Base-by-base conservation (phyloP, 2,888 invertebrate genomes). In the Drosophila infuscata region DNA sequence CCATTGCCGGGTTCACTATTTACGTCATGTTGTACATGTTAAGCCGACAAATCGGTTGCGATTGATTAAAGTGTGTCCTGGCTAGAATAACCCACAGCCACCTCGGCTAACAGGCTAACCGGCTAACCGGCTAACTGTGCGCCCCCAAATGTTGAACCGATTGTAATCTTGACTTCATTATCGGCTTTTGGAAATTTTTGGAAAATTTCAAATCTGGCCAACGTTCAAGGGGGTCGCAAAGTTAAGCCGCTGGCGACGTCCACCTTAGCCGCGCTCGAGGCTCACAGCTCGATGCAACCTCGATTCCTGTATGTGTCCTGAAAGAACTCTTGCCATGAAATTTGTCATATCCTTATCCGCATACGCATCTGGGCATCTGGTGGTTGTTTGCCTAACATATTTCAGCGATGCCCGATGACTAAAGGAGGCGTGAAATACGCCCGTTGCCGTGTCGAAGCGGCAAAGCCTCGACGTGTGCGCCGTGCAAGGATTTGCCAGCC, bases 31-130 rank as follows among this genome's bases (percentile, higher is more conserved):
- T 81, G 90, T 89, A 91, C 89, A 92, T 90, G 91, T 87, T 92
- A 92, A 92, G 91, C 92, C 92, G 92, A 92, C 91, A 92, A 92
- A 92, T 92, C 92, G 92, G 91, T 89, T 90, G 90, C 91, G 91
- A 92, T 92, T 92, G 91, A 92, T 92, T 92, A 92, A 91, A 92
- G 91, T 89, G 89, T 82, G 89, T 80, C 78, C 70, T 58, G 80
- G 58, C 52, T 51, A 20, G n/a, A 36, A 30, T n/a, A 51, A 52
- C 62, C 61, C 51, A 12, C 11, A n/a, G 29, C 17, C 12, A 51
- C 12, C n/a, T 46, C 3, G 25, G 4, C 25, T 8, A 25, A n/a
- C n/a, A n/a, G n/a, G n/a, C n/a, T n/a, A n/a, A 3, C 12, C 3
- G 25, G 4, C 25, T 8, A 25, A 3, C 12, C 15, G 46, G 15